phyloP scores from a whole-genome alignment of 2,888 invertebrate genomes.

The Ethmia dodecea region DNA sequence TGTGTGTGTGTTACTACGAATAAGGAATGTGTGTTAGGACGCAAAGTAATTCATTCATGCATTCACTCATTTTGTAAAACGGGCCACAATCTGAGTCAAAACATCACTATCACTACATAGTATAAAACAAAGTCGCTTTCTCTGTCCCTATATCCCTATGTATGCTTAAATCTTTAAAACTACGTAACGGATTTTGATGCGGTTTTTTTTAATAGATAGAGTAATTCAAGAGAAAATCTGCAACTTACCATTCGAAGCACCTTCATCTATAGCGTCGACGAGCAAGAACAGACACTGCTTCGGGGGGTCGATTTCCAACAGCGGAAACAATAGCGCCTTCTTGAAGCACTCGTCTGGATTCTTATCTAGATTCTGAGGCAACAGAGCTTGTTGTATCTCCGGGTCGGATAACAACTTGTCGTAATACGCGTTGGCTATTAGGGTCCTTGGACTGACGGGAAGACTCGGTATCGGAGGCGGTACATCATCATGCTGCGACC shows the following conservation, averaged over 20 bases:
- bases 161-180: no score
- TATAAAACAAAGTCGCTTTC: no score
- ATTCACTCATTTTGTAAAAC: no score
- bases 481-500: constrained; percentile 40
- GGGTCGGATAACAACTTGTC: constrained; percentile 86
- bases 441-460: constrained; percentile 61
- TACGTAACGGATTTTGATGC: no score
- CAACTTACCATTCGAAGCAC: constrained; percentile 33
- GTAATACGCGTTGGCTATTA: constrained; percentile 86
- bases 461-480: constrained; percentile 71
- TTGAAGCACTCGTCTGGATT: constrained; percentile 96
- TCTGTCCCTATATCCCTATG: no score
- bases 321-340: constrained; percentile 90
- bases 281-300: constrained; percentile 90
- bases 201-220: no score
- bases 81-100: no score
- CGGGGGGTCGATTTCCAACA: constrained; percentile 91
- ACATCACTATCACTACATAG: no score
- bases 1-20: no score
- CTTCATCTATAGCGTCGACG: constrained; percentile 95
- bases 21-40: no score
- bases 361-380: constrained; percentile 88
- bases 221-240: no score
- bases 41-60: no score
- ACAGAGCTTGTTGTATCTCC: constrained; percentile 87